A percentile compares a stretch with the other conserved stretches of the same genome.
Evolutionary conservation across 2,888 invertebrate genomes (phyloP).

Genomic region (Opisthograptis luteolata): DNA sequence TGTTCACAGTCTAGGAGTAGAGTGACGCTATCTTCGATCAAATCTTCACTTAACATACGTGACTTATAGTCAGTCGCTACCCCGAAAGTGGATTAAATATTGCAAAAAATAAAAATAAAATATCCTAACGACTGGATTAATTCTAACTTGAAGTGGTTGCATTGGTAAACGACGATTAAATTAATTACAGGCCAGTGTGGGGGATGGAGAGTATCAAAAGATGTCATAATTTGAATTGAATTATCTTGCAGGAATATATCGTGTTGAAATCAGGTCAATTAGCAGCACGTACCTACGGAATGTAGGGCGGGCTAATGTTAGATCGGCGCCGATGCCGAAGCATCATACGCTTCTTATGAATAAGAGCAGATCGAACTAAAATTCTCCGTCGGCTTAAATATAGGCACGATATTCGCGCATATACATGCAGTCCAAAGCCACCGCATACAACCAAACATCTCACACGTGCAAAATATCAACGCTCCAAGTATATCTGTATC

Average conservation of each 20-base stretch:
- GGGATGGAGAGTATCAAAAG: no score
- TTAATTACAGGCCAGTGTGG: no score
- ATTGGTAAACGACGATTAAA: no score
- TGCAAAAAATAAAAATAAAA: no score
- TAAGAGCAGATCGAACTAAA: conserved; percentile 54
- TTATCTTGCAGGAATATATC: conserved; percentile 48
- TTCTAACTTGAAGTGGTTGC: no score
- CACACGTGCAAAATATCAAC: conserved; percentile 3
- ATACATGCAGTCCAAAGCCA: conserved; percentile 4
- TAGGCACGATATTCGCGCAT: conserved; percentile 39
- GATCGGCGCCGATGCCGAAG: conserved; percentile 58
- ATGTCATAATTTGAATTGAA: conserved; percentile 33
- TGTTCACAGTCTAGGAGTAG: no score
- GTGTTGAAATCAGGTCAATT: conserved; percentile 74
- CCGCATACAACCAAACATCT: conserved; percentile 7
- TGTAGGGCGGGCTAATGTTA: conserved; percentile 79
- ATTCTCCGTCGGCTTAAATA: conserved; percentile 44
- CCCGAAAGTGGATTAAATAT: no score
- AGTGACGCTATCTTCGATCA: no score
- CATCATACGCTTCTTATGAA: conserved; percentile 61
- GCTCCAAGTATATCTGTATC: background rate
- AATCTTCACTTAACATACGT: no score
- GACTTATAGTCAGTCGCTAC: no score
- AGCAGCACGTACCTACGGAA: conserved; percentile 67
- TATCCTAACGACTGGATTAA: no score